These are phyloP conservation scores for Platichthys stellatus DNA, from an alignment of 2,113 vertebrate species.

Conservation along the genomic window DNA sequence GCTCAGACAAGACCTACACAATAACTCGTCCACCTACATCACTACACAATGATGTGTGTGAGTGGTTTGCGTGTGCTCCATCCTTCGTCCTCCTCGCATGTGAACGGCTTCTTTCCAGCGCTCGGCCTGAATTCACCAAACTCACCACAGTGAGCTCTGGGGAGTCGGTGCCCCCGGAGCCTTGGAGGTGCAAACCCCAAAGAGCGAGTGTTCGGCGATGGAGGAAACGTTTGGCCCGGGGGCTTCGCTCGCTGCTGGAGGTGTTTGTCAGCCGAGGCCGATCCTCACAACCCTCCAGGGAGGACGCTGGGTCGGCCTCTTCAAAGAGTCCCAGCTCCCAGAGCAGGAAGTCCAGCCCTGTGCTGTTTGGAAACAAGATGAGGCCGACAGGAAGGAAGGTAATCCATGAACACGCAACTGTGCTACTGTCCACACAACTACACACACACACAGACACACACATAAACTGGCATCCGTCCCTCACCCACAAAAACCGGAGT, in stretches of 20 bases:
- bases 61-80: constrained; percentile 5
- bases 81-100: constrained; percentile 5
- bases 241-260: constrained; percentile 64
- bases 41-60: background rate
- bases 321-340: constrained; percentile 76
- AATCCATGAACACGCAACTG: constrained; percentile 78
- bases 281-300: constrained; percentile 73
- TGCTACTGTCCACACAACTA: constrained; percentile 51
- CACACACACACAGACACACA: constrained; percentile 20
- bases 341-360: constrained; percentile 81
- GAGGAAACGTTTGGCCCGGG: constrained; percentile 71
- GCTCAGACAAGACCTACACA: background rate
- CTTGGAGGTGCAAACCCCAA: constrained; percentile 34
- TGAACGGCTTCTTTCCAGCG: constrained; percentile 16
- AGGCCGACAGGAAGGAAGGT: constrained; percentile 82
- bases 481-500: constrained; percentile 55
- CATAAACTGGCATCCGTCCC: constrained; percentile 15
- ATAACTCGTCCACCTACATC: background rate
- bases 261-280: constrained; percentile 70
- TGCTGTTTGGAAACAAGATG: constrained; percentile 74
- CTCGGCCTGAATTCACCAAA: background rate
- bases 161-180: constrained; percentile 22
- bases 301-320: constrained; percentile 67
- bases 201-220: constrained; percentile 54
- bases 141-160: constrained; percentile 14